Evolutionary conservation across 2,888 invertebrate species (phyloP).

Genomic region (Griposia aprilina): DNA sequence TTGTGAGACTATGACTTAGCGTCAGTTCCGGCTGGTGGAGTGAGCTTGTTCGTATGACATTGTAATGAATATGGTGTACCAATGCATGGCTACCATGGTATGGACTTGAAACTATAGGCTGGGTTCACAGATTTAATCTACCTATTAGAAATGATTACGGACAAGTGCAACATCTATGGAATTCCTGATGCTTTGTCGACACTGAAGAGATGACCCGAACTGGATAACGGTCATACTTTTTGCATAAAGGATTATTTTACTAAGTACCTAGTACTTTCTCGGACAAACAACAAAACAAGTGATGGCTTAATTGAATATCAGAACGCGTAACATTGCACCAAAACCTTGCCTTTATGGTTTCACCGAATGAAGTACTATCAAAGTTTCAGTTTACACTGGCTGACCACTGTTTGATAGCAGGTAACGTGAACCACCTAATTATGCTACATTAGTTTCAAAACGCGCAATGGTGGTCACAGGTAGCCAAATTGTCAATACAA

Average conservation of each 20-base stretch:
- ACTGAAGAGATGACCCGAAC: not conserved
- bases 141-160: not conserved
- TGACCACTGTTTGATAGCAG: slow-evolving; percentile 23
- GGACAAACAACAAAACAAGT: not conserved
- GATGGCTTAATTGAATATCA: not conserved
- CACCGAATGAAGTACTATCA: slow-evolving; percentile 15
- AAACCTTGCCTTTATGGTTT: not conserved
- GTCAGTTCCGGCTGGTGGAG: slow-evolving; percentile 18
- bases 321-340: slow-evolving; percentile 10
- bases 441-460: slow-evolving; percentile 51
- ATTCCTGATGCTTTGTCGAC: not conserved
- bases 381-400: slow-evolving; percentile 27
- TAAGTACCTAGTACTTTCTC: no score
- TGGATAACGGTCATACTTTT: no score
- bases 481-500: slow-evolving; percentile 36
- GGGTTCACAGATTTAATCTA: not conserved
- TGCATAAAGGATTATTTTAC: no score
- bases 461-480: slow-evolving; percentile 13
- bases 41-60: slow-evolving; percentile 8
- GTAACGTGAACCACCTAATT: slow-evolving; percentile 13
- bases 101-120: not conserved
- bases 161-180: no score
- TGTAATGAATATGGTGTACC: slow-evolving; percentile 13
- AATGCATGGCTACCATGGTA: not conserved
- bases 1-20: slow-evolving; percentile 55